Base-by-base conservation (phyloP, 2,113 vertebrate genomes). In the Elgaria multicarinata region DNA sequence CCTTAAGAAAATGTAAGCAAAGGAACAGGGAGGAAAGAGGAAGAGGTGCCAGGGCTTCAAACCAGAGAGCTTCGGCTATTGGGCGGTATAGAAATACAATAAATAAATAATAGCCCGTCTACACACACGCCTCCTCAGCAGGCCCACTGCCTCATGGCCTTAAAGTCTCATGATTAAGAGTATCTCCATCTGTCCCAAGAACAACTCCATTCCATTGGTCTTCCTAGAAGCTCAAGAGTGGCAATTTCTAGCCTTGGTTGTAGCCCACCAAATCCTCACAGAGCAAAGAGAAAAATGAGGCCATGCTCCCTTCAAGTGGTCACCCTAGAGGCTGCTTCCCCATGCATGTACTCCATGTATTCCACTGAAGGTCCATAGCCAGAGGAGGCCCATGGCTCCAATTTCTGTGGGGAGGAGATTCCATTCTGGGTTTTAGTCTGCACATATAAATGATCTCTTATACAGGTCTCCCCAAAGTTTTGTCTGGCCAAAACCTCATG, bases 1-100 rank as follows among this genome's bases (percentile, higher is more conserved):
- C 95, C 93, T 95, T 95, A 95, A 94, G 83, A 92, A 64, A 1
- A 0, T 0, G 13, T 92, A 92, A 92, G 92, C 89, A 78, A 42
- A 28, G 89, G 3, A n/a, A 3, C 8, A 36, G 84, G 39, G 75
- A 80, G 78, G 42, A 10, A 46, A 33, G 53, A 53, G 36, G 36
- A 31, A 76, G 58, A 24, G 16, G 26, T 79, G 50, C 36, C 76
- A 50, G 26, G 22, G 3, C 86, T 62, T 62, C 36, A 62, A 62
- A 28, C 67, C 67, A 36, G 36, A n/a, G n/a, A n/a, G n/a, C n/a
- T n/a, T n/a, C n/a, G n/a, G n/a, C n/a, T n/a, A n/a, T n/a, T n/a
- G n/a, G n/a, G n/a, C n/a, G n/a, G n/a, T n/a, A n/a, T n/a, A n/a
- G n/a, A n/a, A n/a, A n/a, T n/a, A n/a, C n/a, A n/a, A n/a, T n/a